These are phyloP conservation scores for Sebastes matsubarae DNA, from an alignment of 2,797 vertebrate species.

Conservation along the genomic window DNA sequence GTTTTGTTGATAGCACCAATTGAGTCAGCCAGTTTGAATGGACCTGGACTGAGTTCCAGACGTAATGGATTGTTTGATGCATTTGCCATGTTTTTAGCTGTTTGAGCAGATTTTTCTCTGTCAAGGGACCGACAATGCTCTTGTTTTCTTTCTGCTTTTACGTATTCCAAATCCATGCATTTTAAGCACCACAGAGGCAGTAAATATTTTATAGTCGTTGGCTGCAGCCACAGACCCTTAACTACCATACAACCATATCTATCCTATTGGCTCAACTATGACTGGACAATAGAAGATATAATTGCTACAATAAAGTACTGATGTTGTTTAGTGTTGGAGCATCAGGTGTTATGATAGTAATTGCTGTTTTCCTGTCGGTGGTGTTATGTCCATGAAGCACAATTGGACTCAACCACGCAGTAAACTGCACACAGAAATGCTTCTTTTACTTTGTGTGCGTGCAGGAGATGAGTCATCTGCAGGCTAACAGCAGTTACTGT, in stretches of 20 bases:
- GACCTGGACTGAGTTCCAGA: background rate
- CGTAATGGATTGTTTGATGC: background rate
- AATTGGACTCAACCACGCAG: background rate
- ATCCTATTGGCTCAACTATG: background rate
- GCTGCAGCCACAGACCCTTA: background rate
- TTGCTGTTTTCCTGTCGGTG: constrained; percentile 12
- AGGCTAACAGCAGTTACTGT: constrained; percentile 19
- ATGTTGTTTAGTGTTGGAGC: constrained; percentile 7
- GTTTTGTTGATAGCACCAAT: background rate
- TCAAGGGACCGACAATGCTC: background rate
- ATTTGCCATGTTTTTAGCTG: background rate
- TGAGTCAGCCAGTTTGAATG: background rate
- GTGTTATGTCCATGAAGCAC: constrained; percentile 4
- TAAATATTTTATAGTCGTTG: background rate
- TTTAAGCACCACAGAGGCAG: background rate
- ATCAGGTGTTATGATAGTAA: constrained; percentile 29
- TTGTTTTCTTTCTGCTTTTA: background rate
- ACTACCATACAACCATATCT: background rate
- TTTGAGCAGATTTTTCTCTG: background rate
- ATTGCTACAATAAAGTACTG: background rate
- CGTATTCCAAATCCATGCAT: background rate
- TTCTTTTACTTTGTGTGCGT: background rate
- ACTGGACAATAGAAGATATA: background rate
- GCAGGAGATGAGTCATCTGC: constrained; percentile 56
- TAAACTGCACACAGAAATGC: constrained; percentile 19